Evolutionary conservation across 1,140 invertebrate species (phyloP).

Genomic region (Micrasema longulum): DNA sequence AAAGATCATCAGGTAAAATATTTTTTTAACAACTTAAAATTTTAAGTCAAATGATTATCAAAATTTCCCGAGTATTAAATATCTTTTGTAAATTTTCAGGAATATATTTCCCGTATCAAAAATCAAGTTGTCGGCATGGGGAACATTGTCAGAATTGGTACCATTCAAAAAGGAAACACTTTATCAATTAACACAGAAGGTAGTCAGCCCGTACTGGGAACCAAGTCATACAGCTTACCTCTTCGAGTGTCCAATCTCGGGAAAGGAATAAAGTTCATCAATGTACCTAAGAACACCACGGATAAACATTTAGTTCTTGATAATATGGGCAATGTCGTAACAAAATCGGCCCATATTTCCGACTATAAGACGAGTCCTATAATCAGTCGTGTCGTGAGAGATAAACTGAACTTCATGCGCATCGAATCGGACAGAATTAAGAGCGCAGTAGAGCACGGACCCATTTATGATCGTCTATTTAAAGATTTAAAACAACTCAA

Average conservation of each 20-base stretch:
- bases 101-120: slow-evolving; percentile 74
- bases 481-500: slow-evolving; percentile 68
- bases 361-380: slow-evolving; percentile 66
- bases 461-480: slow-evolving; percentile 69
- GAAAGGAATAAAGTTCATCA: slow-evolving; percentile 65
- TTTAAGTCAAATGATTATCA: too few relatives aligned
- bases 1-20: slow-evolving; percentile 52
- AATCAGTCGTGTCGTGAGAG: slow-evolving; percentile 64
- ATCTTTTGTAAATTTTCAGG: slow-evolving; percentile 61
- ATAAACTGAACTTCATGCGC: slow-evolving; percentile 67
- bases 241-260: slow-evolving; percentile 66
- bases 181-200: slow-evolving; percentile 59
- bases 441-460: slow-evolving; percentile 70
- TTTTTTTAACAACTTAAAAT: too few relatives aligned
- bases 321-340: slow-evolving; percentile 65
- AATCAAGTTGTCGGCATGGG: slow-evolving; percentile 74
- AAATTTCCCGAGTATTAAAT: too few relatives aligned
- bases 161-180: slow-evolving; percentile 64
- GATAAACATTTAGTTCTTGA: slow-evolving; percentile 67
- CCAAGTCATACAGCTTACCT: slow-evolving; percentile 66
- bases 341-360: slow-evolving; percentile 64
- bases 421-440: slow-evolving; percentile 70
- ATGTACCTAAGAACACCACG: slow-evolving; percentile 66
- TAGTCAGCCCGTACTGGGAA: slow-evolving; percentile 50
- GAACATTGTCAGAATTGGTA: slow-evolving; percentile 69